Evolutionary conservation across 2,888 invertebrate species (phyloP), one percentile per base, ranked within the genome.

Genomic region (Netelia virgata): DNA sequence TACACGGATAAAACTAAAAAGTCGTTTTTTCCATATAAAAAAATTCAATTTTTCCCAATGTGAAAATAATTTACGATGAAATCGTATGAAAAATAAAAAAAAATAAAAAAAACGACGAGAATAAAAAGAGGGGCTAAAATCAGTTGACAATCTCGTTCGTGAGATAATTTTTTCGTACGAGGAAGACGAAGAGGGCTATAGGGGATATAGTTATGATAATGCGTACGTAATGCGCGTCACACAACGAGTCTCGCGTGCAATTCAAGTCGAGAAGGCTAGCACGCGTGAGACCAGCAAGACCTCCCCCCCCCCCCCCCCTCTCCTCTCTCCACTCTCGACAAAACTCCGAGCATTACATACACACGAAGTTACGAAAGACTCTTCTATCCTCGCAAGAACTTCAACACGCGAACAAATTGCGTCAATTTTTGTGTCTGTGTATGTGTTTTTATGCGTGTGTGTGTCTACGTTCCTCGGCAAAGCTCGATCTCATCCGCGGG

Each of bases 251-350:
- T 91, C 87, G 92, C 91, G 91, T 92, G 91, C 88, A 88, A 88
- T 88, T 88, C 88, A 87, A 57, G 9, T 87, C 87, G 88, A 84
- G 88, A 75, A 86, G 85, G 86, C 81, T 76, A 89, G 88, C 88
- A 88, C 88, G 90, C 92, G 92, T 91, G 92, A 91, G 92, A 91
- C 90, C 90, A 91, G 80, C 87, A 86, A 92, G 91, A 91, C 91
- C 91, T 92, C 90, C 90, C 90, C 89, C 89, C 50, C 74, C 36
- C 6, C 36, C 36, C 36, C 36, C 0, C 36, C 36, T 6, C 36
- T 0, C 6, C 36, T 6, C 36, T 8, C 36, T 6, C 36, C 28
- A 1, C 89, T 88, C 50, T 78, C 78, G 16, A 64, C 55, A 14
- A 63, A 9, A 53, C 47, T 14, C 11, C 14, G 8, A 14, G 47